Evolutionary conservation across 1,140 invertebrate genomes (phyloP).

Genomic region (Himalopsyche phryganea): DNA sequence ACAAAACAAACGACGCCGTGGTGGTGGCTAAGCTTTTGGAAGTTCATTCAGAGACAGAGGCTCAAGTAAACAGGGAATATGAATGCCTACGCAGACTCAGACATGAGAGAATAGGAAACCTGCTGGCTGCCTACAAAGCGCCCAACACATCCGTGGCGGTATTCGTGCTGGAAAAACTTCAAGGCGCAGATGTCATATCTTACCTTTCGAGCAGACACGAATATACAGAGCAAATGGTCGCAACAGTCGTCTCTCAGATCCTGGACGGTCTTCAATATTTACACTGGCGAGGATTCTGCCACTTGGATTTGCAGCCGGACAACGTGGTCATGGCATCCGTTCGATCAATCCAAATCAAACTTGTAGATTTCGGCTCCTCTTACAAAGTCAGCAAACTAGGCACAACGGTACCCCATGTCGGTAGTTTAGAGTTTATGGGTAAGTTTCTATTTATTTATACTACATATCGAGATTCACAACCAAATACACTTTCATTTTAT

Average conservation of each 20-base stretch:
- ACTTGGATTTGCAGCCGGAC: conserved; percentile 92
- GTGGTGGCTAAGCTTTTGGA: conserved; percentile 79
- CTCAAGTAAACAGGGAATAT: conserved; percentile 72
- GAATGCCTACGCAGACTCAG: conserved; percentile 74
- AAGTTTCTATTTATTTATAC: conserved; percentile 31
- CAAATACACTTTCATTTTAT: background rate
- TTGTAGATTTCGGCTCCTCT: conserved; percentile 87
- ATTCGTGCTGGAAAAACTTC: conserved; percentile 82
- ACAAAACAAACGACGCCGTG: conserved; percentile 66
- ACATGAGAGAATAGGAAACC: conserved; percentile 78
- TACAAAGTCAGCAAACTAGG: conserved; percentile 77
- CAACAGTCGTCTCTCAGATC: conserved; percentile 77
- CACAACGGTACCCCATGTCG: conserved; percentile 63
- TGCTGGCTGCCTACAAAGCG: conserved; percentile 70
- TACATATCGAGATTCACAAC: background rate
- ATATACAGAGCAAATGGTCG: conserved; percentile 88
- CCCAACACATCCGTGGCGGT: conserved; percentile 63
- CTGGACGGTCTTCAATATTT: conserved; percentile 87
- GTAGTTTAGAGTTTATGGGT: conserved; percentile 71
- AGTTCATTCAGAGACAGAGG: conserved; percentile 60
- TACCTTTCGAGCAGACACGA: conserved; percentile 82
- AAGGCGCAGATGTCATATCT: conserved; percentile 87
- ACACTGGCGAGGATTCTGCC: conserved; percentile 88
- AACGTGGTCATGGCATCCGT: conserved; percentile 94
- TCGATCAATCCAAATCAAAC: conserved; percentile 81